Conservation (phyloP, 2,797 vertebrate species). For the Sebastes cheni region DNA sequence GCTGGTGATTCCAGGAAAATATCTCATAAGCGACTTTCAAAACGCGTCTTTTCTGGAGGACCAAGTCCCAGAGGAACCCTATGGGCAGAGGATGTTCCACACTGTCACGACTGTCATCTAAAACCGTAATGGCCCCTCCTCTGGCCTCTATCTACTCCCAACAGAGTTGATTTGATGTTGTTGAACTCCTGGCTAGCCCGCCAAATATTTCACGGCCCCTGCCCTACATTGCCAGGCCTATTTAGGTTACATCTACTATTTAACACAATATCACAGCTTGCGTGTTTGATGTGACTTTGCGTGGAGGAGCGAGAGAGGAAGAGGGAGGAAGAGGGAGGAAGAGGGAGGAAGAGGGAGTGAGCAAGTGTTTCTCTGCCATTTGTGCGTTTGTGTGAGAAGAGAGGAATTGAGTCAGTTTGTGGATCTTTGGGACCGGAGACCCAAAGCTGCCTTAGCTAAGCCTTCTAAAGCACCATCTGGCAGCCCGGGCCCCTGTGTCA, state of each 20-base stretch:
- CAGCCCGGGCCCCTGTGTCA: slow-evolving; percentile 58
- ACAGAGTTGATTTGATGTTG: slow-evolving; percentile 56
- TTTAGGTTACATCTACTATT: slow-evolving; percentile 60
- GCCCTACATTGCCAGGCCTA: slow-evolving; percentile 50
- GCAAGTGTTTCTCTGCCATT: slow-evolving; percentile 40
- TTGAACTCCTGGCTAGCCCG: slow-evolving; percentile 45
- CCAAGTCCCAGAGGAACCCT: slow-evolving; percentile 51
- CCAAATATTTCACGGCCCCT: slow-evolving; percentile 46
- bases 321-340: background rate
- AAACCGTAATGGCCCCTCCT: slow-evolving; percentile 41
- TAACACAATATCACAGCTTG: slow-evolving; percentile 41
- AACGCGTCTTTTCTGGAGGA: slow-evolving; percentile 50
- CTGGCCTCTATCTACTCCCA: slow-evolving; percentile 44
- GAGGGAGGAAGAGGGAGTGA: background rate
- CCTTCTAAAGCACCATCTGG: slow-evolving; percentile 79
- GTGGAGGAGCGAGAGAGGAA: background rate
- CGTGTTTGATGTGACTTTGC: slow-evolving; percentile 36
- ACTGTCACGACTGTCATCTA: slow-evolving; percentile 59
- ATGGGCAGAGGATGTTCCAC: slow-evolving; percentile 52
- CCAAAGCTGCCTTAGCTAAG: slow-evolving; percentile 71
- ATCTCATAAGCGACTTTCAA: slow-evolving; percentile 64
- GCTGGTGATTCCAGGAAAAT: slow-evolving; percentile 63
- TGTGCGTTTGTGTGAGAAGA: slow-evolving; percentile 36
- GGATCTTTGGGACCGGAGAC: slow-evolving; percentile 55
- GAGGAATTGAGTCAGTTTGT: slow-evolving; percentile 51